phyloP scores from a whole-genome alignment of 2,888 invertebrate species.

The Campoplex nolae region DNA sequence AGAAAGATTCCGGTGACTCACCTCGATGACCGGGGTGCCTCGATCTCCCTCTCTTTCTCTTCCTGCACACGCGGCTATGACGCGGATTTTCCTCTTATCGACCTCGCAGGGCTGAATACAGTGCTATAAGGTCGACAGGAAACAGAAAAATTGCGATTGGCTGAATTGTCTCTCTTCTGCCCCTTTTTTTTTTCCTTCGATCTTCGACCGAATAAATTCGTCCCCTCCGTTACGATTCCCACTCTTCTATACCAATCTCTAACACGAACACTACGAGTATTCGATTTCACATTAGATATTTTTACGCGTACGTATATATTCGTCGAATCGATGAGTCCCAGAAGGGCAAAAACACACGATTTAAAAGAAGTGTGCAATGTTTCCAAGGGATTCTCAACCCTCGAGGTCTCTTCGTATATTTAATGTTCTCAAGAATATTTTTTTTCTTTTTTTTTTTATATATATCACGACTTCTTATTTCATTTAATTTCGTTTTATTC shows the following conservation, averaged over 20 bases:
- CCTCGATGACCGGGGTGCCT: constrained; percentile 55
- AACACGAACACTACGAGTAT: background rate
- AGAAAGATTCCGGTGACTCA: constrained; percentile 57
- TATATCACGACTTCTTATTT: background rate
- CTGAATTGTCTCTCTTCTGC: constrained; percentile 6
- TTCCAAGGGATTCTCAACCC: constrained; percentile 53
- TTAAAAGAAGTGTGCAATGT: constrained; percentile 25
- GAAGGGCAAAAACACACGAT: constrained; percentile 3
- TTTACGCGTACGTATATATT: background rate
- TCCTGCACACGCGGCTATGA: constrained; percentile 50
- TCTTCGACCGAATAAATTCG: constrained; percentile 11
- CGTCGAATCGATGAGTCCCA: constrained; percentile 15
- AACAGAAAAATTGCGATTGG: constrained; percentile 73
- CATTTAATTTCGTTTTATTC: background rate
- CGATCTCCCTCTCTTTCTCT: constrained; percentile 7
- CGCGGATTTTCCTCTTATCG: constrained; percentile 77
- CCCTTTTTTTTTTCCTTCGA: constrained; percentile 13
- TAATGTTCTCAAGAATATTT: background rate
- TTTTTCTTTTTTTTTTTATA: background rate
- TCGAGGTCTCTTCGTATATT: background rate
- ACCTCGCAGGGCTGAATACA: constrained; percentile 69
- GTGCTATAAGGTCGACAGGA: constrained; percentile 61
- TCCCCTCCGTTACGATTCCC: background rate
- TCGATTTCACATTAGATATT: background rate
- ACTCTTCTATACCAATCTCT: constrained; percentile 1